Conservation (phyloP, 2,888 invertebrate genomes). For the Eupithecia exiguata region DNA sequence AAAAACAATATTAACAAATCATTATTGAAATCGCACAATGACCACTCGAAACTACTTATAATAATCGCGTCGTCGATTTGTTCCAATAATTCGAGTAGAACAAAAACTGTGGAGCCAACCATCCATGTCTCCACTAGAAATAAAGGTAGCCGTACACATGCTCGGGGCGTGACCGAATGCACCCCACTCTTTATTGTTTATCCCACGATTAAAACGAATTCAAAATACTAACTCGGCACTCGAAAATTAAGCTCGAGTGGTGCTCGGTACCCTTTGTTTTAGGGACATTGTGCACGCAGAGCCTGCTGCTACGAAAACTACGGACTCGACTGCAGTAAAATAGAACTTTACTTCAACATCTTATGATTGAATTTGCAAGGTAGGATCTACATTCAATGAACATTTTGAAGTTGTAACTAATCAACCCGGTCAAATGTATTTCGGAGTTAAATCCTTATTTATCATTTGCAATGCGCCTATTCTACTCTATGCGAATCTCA, state of each 20-base stretch:
- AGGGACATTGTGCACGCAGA: slow-evolving; percentile 71
- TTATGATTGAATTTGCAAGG: not conserved
- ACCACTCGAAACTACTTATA: slow-evolving; percentile 45
- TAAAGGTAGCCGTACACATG: slow-evolving; percentile 62
- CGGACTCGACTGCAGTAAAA: slow-evolving; percentile 43
- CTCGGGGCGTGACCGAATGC: slow-evolving; percentile 74
- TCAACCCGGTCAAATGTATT: no score
- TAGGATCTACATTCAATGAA: not conserved
- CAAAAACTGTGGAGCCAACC: slow-evolving; percentile 47
- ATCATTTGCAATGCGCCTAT: no score
- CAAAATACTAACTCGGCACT: slow-evolving; percentile 81
- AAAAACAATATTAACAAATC: slow-evolving; percentile 40
- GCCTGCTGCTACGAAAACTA: slow-evolving; percentile 55
- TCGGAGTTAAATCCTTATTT: no score
- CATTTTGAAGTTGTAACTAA: not conserved
- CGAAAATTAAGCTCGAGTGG: slow-evolving; percentile 81
- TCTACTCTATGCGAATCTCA: no score
- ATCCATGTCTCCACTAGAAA: slow-evolving; percentile 43
- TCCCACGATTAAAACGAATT: slow-evolving; percentile 83
- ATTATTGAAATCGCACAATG: slow-evolving; percentile 45
- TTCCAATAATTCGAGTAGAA: slow-evolving; percentile 46
- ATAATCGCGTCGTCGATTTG: slow-evolving; percentile 49
- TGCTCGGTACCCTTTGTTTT: slow-evolving; percentile 76
- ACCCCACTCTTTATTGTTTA: slow-evolving; percentile 73
- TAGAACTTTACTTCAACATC: not conserved